phyloP scores from a whole-genome alignment of 2,797 vertebrate species.

The Centropyge bicolor region DNA sequence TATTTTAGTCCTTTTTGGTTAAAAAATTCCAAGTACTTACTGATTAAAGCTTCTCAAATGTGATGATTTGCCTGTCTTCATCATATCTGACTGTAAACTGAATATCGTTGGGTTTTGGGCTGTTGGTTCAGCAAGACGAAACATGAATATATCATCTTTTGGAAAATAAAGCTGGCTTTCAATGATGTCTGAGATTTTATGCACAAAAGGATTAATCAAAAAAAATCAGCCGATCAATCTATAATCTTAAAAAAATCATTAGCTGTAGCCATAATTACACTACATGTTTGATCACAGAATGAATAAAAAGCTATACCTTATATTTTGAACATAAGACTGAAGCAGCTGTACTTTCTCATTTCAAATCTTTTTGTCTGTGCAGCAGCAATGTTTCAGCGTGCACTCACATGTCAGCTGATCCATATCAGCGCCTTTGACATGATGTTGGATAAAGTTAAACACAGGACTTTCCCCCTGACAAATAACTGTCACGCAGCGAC shows the following conservation, averaged over 20 bases:
- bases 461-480: slow-evolving; percentile 47
- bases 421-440: slow-evolving; percentile 39
- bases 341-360: background rate
- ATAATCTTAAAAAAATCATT: background rate
- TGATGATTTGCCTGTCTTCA: background rate
- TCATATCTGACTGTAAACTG: background rate
- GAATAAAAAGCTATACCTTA: background rate
- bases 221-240: background rate
- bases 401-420: slow-evolving; percentile 48
- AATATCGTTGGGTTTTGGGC: background rate
- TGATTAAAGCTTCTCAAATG: background rate
- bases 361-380: background rate
- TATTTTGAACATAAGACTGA: background rate
- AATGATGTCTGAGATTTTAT: background rate
- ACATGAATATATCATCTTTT: background rate
- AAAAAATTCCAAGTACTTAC: background rate
- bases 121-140: background rate
- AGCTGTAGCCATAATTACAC: background rate
- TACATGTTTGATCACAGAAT: background rate
- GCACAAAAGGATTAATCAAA: no score
- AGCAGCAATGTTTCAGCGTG: slow-evolving; percentile 17
- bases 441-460: slow-evolving; percentile 4
- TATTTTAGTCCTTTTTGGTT: background rate
- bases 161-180: background rate
- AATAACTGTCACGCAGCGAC: slow-evolving; percentile 41